Base-by-base conservation (phyloP, 2,888 invertebrate genomes). In the Sussaba pulchella region DNA sequence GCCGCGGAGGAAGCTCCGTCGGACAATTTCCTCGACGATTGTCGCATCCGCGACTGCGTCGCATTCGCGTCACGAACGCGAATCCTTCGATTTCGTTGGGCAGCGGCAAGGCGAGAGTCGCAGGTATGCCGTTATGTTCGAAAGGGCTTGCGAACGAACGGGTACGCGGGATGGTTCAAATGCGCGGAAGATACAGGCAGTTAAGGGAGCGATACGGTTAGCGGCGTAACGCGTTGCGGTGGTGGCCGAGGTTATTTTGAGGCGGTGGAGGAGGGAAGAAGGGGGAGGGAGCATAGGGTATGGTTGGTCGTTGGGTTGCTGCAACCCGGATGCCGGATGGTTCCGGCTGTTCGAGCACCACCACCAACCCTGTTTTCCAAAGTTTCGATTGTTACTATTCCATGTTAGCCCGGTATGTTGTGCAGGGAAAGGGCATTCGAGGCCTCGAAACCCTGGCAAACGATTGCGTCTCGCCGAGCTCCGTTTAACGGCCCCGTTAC, bases 311-410 rank as follows among this genome's bases (percentile, higher is more conserved):
- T 50, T 41, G 21, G 64, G 54, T 47, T 63, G 47, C 36, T 57
- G 26, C 50, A 19, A 45, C 36, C 43, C 54, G 41, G 69, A 59
- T 26, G 21, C 75, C 66, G 39, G 36, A 17, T 45, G 21, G 45
- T 14, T 24, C 0, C 12, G 41, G 41, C 24, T 19, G 31, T 61
- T 67, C 45, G 39, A 47, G 54, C 21, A 24, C 36, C 36, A 21
- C 39, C 9, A 14, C 9, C n/a, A 6, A 5, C 81, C 71, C 67
- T 83, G 81, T 85, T 86, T 89, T 86, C 87, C 86, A 81, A 89
- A 90, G 88, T 89, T 89, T 86, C 89, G 87, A 89, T 90, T 88
- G 88, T 88, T 78, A 83, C 85, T 79, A 73, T 78, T 73, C 85
- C 73, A 73, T 81, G 76, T 82, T 70, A 47, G 52, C 39, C n/a